phyloP scores from a whole-genome alignment of 1,140 invertebrate genomes.

The Drosophila jambulina region DNA sequence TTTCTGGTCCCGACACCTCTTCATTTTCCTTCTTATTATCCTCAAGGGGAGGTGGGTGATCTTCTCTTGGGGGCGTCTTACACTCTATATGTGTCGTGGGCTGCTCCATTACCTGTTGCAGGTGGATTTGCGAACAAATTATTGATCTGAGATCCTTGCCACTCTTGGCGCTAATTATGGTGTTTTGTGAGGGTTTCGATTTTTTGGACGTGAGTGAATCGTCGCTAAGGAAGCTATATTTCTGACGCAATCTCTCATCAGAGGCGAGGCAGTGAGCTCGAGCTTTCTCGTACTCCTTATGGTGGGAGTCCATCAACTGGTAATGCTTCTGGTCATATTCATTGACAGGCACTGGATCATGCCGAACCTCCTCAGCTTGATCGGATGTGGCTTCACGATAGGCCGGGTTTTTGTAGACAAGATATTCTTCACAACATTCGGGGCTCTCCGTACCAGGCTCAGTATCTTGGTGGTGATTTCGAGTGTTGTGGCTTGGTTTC shows the following conservation, averaged over 20 bases:
- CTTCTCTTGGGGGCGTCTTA: too few species aligned
- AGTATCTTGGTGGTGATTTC: not conserved
- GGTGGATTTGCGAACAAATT: constrained; percentile 59
- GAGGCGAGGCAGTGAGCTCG: constrained; percentile 8
- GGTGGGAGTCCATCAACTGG: not conserved
- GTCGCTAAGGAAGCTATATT: not conserved
- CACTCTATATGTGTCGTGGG: not conserved
- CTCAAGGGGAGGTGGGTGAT: not conserved
- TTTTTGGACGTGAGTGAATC: not conserved
- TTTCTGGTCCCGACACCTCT: not conserved
- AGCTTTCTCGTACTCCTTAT: not conserved
- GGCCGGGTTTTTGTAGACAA: constrained; percentile 14
- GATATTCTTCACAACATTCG: not conserved
- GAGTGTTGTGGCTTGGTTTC: not conserved
- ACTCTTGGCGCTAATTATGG: constrained; percentile 61
- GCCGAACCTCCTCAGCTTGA: not conserved
- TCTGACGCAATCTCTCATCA: not conserved
- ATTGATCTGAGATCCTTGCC: constrained; percentile 51
- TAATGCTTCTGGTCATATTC: not conserved
- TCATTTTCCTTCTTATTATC: not conserved
- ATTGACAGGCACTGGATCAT: not conserved
- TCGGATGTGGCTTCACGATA: constrained; percentile 3
- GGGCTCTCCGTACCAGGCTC: not conserved
- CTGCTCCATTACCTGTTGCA: constrained; percentile 46
- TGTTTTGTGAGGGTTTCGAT: constrained; percentile 18